These are phyloP conservation scores for Zaprionus ornatus DNA, from an alignment of 1,140 invertebrate species.

Conservation along the genomic window DNA sequence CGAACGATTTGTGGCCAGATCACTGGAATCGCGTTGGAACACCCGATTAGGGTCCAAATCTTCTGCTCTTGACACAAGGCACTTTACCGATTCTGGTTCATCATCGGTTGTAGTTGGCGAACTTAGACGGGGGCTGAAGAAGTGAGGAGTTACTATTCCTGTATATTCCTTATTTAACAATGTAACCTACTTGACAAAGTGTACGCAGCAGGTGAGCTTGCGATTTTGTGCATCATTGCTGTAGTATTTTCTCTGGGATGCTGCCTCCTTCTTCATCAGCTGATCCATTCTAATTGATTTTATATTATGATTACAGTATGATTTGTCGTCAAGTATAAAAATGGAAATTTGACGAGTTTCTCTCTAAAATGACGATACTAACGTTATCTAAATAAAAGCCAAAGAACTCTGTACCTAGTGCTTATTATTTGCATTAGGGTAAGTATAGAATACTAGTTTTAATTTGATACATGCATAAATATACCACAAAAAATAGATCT, in stretches of 20 bases:
- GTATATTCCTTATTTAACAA: background rate
- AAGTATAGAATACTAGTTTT: no score
- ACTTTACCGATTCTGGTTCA: conserved; percentile 31
- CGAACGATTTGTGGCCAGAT: conserved; percentile 34
- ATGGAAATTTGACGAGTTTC: background rate
- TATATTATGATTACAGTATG: background rate
- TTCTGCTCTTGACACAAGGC: conserved; percentile 47
- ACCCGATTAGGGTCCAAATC: conserved; percentile 42
- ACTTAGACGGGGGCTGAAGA: conserved; percentile 15
- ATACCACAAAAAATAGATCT: background rate
- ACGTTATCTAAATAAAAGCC: background rate
- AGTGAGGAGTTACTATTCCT: background rate
- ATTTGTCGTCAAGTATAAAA: background rate
- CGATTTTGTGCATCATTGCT: background rate
- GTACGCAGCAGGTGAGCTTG: conserved; percentile 54
- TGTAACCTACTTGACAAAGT: conserved; percentile 45
- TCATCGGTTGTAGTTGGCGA: background rate
- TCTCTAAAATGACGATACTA: background rate
- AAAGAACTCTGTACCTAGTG: no score
- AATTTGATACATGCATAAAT: background rate
- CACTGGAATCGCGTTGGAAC: conserved; percentile 6
- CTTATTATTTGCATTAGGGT: no score
- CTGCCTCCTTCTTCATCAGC: conserved; percentile 35
- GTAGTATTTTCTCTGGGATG: background rate
- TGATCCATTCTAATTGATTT: conserved; percentile 42